These are phyloP conservation scores for Dinomys branickii DNA, from an alignment of 2,113 vertebrate genomes.

Conservation along the genomic window DNA sequence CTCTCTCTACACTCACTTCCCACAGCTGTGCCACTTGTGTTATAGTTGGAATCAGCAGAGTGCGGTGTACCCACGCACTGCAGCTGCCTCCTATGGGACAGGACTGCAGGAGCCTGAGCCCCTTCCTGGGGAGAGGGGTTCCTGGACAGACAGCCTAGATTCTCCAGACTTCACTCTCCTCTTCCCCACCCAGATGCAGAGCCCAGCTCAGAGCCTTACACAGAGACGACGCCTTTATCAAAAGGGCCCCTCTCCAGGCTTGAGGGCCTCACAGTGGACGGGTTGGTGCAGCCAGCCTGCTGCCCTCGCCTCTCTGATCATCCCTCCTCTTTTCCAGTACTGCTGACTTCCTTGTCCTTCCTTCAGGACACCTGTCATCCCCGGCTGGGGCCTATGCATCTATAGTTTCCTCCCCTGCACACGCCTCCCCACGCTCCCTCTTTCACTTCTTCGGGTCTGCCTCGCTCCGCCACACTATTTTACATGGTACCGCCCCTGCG, in stretches of 20 bases:
- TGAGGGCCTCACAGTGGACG: not conserved
- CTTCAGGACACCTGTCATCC: not conserved
- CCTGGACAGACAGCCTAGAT: not conserved
- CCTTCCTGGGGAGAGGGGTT: not conserved
- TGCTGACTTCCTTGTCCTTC: not conserved
- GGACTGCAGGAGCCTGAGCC: not conserved
- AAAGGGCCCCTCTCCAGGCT: not conserved
- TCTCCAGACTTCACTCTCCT: not conserved
- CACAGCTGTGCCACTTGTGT: not conserved
- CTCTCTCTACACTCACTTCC: not conserved
- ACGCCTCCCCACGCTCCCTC: not conserved
- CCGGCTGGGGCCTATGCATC: not conserved
- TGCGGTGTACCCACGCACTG: not conserved
- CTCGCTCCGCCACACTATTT: not conserved
- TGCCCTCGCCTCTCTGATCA: not conserved
- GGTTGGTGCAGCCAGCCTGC: not conserved
- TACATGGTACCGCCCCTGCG: not conserved
- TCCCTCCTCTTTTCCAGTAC: not conserved
- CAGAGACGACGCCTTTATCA: not conserved
- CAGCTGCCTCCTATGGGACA: not conserved
- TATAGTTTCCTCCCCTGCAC: not conserved
- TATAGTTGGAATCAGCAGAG: not conserved
- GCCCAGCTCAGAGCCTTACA: not conserved
- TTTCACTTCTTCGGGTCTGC: not conserved
- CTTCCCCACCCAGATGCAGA: not conserved